Evolutionary conservation across 2,113 vertebrate genomes (phyloP), one percentile per base, ranked within the genome.

Genomic region (Tachysurus vachellii): DNA sequence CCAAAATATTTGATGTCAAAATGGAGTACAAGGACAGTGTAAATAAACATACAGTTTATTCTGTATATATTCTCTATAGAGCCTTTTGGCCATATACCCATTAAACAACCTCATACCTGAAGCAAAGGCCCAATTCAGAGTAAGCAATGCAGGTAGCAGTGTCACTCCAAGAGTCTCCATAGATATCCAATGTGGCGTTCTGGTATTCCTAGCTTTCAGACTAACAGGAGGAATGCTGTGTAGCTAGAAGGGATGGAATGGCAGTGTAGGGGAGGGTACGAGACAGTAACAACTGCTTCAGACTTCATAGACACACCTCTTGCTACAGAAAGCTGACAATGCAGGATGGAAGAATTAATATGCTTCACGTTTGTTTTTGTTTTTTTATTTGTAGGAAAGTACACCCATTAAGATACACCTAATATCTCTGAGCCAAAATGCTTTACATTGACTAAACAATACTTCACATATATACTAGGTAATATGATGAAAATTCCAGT

Each of bases 31-130:
- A 73, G 19, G 10, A 76, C 50, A 4, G 21, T 53, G 23, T 54
- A 50, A 5, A 50, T 9, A 50, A 5, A 50, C 47, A 2, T 11
- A 26, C 10, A 75, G 4, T 23, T 47, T 23, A 75, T 44, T 21
- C 36, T 42, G 36, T 2, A 36, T 36, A 36, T 36, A 36, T 36
- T 19, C 8, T 23, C 26, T n/a, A 77, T 56, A 31, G 21, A 4
- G n/a, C 17, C 16, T 56, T 79, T 54, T n/a, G 26, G 47, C 50
- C 76, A 79, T 57, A 19, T 10, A 36, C 54, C 54, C 28, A 21
- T 36, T 3, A 28, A 80, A 31, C 14, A 23, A 21, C 36, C 36
- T 8, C 14, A 36, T 92, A 94, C 93, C 93, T 92, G 88, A 50
- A 83, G 79, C 0, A 21, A 83, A 62, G 56, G 85, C 59, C 84